Evolutionary conservation across 2,113 vertebrate species (phyloP).

Genomic region (Macroglossus sobrinus): DNA sequence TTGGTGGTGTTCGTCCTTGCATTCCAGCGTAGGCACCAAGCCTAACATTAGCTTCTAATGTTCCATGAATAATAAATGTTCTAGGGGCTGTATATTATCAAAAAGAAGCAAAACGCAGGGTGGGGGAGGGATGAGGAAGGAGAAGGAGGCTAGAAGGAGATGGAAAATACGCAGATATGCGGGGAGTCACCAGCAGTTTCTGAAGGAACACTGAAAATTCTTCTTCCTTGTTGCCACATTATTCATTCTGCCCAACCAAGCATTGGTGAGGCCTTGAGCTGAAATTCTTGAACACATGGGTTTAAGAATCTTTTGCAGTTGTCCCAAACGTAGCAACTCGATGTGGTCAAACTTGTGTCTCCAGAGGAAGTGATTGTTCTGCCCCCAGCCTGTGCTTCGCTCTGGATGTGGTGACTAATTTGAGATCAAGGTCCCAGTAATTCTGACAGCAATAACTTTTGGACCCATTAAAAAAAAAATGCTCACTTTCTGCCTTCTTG

Average conservation of each 20-base stretch:
- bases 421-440: neutral
- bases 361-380: neutral
- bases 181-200: neutral
- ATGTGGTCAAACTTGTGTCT: neutral
- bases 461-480: neutral
- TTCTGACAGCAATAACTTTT: neutral
- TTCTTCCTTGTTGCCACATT: neutral
- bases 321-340: neutral
- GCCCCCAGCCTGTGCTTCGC: neutral
- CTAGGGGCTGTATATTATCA: neutral
- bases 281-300: neutral
- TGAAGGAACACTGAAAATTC: neutral
- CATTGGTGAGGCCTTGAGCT: neutral
- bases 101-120: neutral
- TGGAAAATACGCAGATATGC: neutral
- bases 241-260: neutral
- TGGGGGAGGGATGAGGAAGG: neutral
- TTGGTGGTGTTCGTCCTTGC: neutral
- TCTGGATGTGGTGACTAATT: neutral
- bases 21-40: neutral
- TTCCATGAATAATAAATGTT: neutral
- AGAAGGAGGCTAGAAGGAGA: neutral
- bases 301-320: neutral
- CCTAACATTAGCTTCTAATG: neutral
- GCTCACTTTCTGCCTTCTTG: neutral